Evolutionary conservation across 2,888 invertebrate genomes (phyloP), one percentile per base, ranked within the genome.

Genomic region (Drosophila colorata): DNA sequence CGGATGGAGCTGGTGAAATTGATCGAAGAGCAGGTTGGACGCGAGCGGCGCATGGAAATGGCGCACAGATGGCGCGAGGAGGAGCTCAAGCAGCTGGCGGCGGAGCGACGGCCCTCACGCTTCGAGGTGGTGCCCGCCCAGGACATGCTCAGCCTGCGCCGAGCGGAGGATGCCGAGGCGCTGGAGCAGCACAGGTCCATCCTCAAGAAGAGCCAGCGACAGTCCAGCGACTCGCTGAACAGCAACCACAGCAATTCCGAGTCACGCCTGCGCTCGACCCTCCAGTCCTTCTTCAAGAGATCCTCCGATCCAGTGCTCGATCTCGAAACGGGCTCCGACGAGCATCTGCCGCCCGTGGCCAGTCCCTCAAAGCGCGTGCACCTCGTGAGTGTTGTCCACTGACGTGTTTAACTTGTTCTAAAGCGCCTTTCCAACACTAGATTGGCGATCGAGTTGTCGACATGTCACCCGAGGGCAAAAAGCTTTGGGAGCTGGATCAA

Each of bases 401-500:
- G 9, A 28, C 28, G 9, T 9, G 9, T 13, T 13, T 33, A 4
- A 33, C 11, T 13, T 33, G 13, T 9, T 28, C 28, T 9, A 0
- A 28, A 33, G 13, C 33, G 4, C 33, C 33, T 33, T 96, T 8
- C 2, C 2, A 11, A 31, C n/a, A 37, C n/a, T 47, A 71, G 71
- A 37, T 59, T 11, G 71, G 71, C 8, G 97, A 97, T 91, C 94
- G 97, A 44, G 97, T 98, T 8, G 97, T 97, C 80, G 98, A 98
- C 92, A 97, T 98, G 97, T 97, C 97, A 0, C 95, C 96, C 0
- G 97, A 97, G 87, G 97, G 98, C 92, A 98, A 98, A 92, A 95
- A 96, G 86, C 94, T 95, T 55, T 99, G 99, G 99, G 99, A 99
- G 92, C 95, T 96, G 87, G 95, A 96, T 70, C 97, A 98, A 92